Evolutionary conservation across 2,113 vertebrate genomes (phyloP).

Genomic region (Rhodinocichla rosea): DNA sequence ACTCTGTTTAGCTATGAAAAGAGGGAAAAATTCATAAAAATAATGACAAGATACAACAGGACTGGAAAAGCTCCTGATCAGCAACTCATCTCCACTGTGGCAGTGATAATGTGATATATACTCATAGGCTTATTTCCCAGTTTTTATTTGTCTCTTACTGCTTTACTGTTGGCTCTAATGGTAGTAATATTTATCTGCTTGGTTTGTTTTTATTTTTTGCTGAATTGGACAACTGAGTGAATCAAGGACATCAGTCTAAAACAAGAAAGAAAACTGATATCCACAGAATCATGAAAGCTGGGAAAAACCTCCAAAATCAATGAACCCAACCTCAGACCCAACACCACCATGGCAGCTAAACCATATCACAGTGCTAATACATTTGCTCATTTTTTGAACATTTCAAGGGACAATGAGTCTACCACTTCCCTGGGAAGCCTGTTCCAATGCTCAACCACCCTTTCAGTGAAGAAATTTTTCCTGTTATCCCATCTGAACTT

Average conservation of each 20-base stretch:
- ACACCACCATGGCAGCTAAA: background rate
- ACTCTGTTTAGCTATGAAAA: background rate
- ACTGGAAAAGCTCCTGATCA: conserved; percentile 35
- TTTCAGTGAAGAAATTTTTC: background rate
- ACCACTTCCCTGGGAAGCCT: background rate
- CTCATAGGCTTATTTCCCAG: conserved; percentile 56
- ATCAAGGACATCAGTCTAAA: background rate
- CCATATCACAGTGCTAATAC: background rate
- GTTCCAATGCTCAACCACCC: background rate
- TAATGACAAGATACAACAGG: background rate
- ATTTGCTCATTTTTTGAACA: background rate
- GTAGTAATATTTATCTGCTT: conserved; percentile 44
- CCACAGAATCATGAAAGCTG: background rate
- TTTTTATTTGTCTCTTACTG: conserved; percentile 43
- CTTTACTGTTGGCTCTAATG: conserved; percentile 16
- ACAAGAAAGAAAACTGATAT: background rate
- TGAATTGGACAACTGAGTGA: conserved; percentile 11
- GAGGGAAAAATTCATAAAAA: background rate
- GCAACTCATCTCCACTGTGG: background rate
- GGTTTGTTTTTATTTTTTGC: conserved; percentile 13
- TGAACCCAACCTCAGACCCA: background rate
- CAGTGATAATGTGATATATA: conserved; percentile 29
- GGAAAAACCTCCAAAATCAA: background rate
- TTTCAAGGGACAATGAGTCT: background rate
- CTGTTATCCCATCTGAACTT: too few relatives aligned